A percentile compares a stretch with the other conserved stretches of the same genome.
These are phyloP conservation scores for Alectoris magna DNA, from an alignment of 2,797 vertebrate genomes.

Conservation along the genomic window DNA sequence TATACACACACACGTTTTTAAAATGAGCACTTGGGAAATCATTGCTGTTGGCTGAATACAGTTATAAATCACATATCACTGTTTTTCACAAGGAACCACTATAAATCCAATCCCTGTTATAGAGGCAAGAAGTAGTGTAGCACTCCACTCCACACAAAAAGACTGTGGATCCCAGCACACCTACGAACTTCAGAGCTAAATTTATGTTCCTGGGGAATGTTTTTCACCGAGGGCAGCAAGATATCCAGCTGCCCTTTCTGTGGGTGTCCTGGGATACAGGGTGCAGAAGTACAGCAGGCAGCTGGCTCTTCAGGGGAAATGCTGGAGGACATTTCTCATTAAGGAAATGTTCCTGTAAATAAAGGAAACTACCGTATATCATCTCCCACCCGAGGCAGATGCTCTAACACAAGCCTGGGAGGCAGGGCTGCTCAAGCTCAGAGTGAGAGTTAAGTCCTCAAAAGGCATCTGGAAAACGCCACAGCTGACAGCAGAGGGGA, in stretches of 20 bases:
- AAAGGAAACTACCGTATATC: slow-evolving; percentile 65
- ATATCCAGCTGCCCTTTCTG: not conserved
- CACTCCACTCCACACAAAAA: slow-evolving; percentile 38
- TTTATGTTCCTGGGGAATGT: not conserved
- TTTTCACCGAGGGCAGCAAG: not conserved
- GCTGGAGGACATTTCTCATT: slow-evolving; percentile 36
- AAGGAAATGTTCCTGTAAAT: slow-evolving; percentile 61
- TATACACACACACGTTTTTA: not conserved
- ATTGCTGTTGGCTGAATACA: not conserved
- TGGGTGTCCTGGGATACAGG: not conserved
- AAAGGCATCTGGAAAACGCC: slow-evolving; percentile 70
- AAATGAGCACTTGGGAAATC: slow-evolving; percentile 24
- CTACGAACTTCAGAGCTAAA: not conserved
- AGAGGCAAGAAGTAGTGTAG: slow-evolving; percentile 17
- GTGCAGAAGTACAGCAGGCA: not conserved
- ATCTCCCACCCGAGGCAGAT: slow-evolving; percentile 27
- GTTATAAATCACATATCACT: not conserved
- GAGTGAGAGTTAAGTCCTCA: slow-evolving; percentile 40
- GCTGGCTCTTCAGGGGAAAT: not conserved
- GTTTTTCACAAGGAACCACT: not conserved
- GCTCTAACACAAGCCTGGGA: not conserved
- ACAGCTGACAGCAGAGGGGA: slow-evolving; percentile 51
- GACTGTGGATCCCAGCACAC: not conserved
- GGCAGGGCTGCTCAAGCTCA: slow-evolving; percentile 55
- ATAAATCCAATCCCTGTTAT: slow-evolving; percentile 30